Evolutionary conservation across 2,113 vertebrate genomes (phyloP).

Genomic region (Malurus alboscapulatus): DNA sequence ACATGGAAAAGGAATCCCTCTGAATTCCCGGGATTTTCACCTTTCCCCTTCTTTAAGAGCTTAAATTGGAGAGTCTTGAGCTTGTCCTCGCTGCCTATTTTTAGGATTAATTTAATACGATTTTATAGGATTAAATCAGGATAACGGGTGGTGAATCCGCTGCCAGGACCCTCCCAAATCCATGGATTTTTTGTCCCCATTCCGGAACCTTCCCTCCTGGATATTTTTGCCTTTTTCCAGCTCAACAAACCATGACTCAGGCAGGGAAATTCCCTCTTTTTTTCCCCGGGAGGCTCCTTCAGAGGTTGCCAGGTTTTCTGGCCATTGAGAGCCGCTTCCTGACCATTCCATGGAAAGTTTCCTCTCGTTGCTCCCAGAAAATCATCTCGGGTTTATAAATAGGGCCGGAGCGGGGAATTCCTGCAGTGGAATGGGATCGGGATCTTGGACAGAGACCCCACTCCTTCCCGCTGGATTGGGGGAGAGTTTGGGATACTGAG

Average conservation of each 20-base stretch:
- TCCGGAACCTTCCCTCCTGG: background rate
- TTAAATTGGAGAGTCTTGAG: accelerated
- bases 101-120: background rate
- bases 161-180: background rate
- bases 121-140: background rate
- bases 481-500: background rate
- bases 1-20: too few relatives aligned
- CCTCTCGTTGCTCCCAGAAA: background rate
- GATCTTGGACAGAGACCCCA: background rate
- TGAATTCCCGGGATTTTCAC: background rate
- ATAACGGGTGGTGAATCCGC: accelerated
- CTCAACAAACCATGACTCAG: background rate
- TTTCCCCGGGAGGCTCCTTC: constrained; percentile 5
- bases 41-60: background rate
- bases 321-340: constrained; percentile 37
- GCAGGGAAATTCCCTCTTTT: background rate
- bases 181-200: accelerated
- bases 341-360: background rate
- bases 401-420: background rate
- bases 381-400: background rate
- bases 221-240: background rate
- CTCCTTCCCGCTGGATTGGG: background rate
- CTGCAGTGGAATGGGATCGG: background rate
- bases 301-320: constrained; percentile 5
- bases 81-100: background rate